A percentile compares a stretch with the other conserved stretches of the same genome.
phyloP scores from a whole-genome alignment of 2,797 vertebrate species.

The Halcyon leucocephala region DNA sequence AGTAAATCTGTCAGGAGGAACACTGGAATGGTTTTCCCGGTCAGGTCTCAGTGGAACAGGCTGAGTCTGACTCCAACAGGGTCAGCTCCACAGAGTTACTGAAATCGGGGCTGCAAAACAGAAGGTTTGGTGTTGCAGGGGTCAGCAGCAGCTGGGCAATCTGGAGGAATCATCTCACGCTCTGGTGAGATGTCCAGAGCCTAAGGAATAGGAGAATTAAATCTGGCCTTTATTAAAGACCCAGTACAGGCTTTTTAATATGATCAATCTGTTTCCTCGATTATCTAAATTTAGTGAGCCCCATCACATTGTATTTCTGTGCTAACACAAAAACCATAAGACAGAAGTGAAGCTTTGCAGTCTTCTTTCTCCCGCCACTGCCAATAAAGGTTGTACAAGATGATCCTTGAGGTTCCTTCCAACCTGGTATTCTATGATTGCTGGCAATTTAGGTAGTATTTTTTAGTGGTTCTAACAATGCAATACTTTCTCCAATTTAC shows the following conservation, averaged over 20 bases:
- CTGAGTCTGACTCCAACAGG: not conserved
- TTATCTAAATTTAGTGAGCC: not conserved
- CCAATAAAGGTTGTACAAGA: not conserved
- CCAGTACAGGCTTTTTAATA: not conserved
- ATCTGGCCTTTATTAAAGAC: not conserved
- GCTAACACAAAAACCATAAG: not conserved
- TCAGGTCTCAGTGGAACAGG: not conserved
- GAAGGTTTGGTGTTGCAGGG: not conserved
- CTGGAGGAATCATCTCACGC: not conserved
- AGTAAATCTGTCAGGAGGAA: constrained; percentile 41
- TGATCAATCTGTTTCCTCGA: not conserved
- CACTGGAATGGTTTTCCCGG: constrained; percentile 31
- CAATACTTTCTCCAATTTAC: not conserved
- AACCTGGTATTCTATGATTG: not conserved
- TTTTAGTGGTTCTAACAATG: not conserved
- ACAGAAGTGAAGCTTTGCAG: not conserved
- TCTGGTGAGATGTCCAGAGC: not conserved
- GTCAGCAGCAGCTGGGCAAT: not conserved
- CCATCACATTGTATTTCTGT: not conserved
- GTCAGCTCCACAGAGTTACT: not conserved
- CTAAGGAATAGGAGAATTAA: constrained; percentile 1
- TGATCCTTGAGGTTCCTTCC: not conserved
- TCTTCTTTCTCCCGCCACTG: not conserved
- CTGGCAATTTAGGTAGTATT: not conserved
- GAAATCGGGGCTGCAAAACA: not conserved